Conservation (phyloP, 2,888 invertebrate genomes). For the Sipha maydis region DNA sequence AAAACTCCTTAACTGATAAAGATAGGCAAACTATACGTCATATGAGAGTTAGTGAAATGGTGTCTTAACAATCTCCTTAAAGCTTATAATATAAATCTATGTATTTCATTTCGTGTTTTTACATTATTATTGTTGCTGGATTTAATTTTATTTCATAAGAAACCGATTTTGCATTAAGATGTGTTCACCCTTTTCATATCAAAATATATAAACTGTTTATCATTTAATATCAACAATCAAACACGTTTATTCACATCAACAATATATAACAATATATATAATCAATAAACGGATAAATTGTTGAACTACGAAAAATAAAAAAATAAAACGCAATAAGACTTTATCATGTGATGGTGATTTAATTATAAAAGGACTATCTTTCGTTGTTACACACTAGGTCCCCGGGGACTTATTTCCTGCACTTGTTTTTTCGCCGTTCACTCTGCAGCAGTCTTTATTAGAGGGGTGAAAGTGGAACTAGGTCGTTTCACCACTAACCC, state of each 20-base stretch:
- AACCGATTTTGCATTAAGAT: background rate
- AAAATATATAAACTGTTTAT: background rate
- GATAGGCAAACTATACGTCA: slow-evolving; percentile 48
- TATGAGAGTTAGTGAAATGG: background rate
- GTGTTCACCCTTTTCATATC: background rate
- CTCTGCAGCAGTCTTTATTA: background rate
- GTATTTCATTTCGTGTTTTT: background rate
- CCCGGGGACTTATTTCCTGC: background rate
- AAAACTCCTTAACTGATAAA: background rate
- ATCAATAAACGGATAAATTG: background rate
- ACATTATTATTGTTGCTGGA: background rate
- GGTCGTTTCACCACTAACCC: slow-evolving; percentile 58
- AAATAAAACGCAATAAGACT: too few relatives aligned
- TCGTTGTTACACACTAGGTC: background rate
- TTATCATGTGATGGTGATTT: background rate
- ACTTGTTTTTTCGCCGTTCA: background rate
- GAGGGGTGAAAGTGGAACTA: slow-evolving; percentile 49
- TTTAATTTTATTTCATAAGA: background rate
- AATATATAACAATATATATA: too few relatives aligned
- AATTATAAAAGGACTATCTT: background rate
- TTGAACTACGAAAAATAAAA: too few relatives aligned
- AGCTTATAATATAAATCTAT: background rate
- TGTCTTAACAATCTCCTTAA: background rate
- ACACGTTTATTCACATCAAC: background rate
- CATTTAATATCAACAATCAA: background rate